Base-by-base conservation (phyloP, 2,888 invertebrate species). In the Griposia aprilina region DNA sequence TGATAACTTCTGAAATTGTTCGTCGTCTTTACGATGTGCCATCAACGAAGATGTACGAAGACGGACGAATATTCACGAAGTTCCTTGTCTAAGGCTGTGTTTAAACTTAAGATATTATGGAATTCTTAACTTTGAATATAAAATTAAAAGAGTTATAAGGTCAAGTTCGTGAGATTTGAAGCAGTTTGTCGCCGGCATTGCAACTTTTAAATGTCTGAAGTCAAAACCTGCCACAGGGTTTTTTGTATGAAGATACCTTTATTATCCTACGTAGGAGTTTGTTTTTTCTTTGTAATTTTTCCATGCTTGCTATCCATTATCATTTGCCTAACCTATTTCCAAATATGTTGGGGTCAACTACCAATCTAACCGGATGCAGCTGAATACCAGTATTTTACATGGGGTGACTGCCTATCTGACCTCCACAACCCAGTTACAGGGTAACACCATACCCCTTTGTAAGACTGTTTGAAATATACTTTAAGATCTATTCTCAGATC, bases 21-120 rank as follows among this genome's bases (percentile, higher is more conserved):
- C 57, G 70, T 71, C 70, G 70, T 74, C 60, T 83, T 82, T 82
- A 82, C 82, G 82, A 83, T 45, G 55, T 52, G 36, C 70, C 36
- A 83, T 83, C 67, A 82, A 74, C 83, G 83, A 79, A 83, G 65
- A 69, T 72, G 11, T 36, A 74, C 82, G 82, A 62, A 70, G 60
- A 63, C 62, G 10, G 50, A 23, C 84, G 74, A 82, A 80, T 63
- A 71, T 82, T 82, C 48, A 55, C 83, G 66, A 83, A 79, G 83
- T 74, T 67, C 23, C 45, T 62, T 52, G 36, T 45, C n/a, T 83
- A 41, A 74, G 70, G 65, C 50, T 62, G 79, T 45, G 70, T 74
- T 62, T 67, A 74, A 74, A 70, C 23, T 36, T 36, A 36, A 36
- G 30, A 60, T 8, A 59, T 60, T 60, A 2, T 26, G 1, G 2